phyloP scores from a whole-genome alignment of 2,797 vertebrate species.

The Peromyscus attwateri region DNA sequence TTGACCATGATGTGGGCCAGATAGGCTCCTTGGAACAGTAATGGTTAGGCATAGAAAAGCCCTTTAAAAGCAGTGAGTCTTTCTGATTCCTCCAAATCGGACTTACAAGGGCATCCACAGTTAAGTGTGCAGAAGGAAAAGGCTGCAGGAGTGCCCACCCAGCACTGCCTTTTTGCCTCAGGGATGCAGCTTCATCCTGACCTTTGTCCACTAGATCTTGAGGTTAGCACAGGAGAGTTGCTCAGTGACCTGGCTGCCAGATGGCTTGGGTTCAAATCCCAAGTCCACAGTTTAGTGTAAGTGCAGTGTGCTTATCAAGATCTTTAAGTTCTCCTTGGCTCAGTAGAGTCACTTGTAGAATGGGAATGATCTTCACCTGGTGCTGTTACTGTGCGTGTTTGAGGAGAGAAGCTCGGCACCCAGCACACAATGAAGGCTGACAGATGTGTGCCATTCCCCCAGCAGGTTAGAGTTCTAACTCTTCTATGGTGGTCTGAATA shows the following conservation, averaged over 20 bases:
- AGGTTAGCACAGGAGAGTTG: neutral
- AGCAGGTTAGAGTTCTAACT: neutral
- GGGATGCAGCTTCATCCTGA: neutral
- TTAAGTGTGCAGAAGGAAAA: neutral
- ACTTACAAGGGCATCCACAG: neutral
- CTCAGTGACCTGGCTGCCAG: neutral
- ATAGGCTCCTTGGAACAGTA: neutral
- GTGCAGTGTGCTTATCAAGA: neutral
- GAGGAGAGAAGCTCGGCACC: neutral
- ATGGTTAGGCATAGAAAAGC: neutral
- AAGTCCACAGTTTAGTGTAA: neutral
- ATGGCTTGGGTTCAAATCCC: slow-evolving; percentile 16
- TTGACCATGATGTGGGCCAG: neutral
- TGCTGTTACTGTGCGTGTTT: neutral
- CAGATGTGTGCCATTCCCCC: neutral
- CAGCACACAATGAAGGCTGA: neutral
- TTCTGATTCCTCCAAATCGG: neutral
- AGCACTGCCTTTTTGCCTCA: neutral
- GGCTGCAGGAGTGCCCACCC: fast-evolving
- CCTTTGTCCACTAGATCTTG: neutral
- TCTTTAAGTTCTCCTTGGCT: neutral
- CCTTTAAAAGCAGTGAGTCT: neutral
- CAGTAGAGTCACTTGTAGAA: neutral
- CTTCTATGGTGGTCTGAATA: neutral
- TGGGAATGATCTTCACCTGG: neutral